Evolutionary conservation across 2,888 invertebrate genomes (phyloP), one percentile per base, ranked within the genome.

Genomic region (Dendrolimus houi): DNA sequence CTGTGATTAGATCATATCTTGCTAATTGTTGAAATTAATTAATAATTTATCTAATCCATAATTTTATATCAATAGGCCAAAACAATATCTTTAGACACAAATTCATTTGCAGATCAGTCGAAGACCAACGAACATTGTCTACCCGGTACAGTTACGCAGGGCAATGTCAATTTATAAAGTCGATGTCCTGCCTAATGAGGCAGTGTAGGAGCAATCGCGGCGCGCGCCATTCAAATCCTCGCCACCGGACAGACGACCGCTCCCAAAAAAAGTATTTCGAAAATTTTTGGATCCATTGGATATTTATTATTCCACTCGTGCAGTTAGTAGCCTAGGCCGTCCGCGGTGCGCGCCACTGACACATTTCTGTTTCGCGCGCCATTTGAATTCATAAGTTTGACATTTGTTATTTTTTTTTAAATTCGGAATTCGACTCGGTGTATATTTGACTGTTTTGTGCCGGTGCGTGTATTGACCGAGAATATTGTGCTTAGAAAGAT

Each of bases 91-190:
- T 47, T 41, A 42, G 17, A 41, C 41, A 54, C 14, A 13, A 42
- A 56, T 53, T 53, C 41, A 42, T 47, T 54, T 54, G 41, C 54
- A 40, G 54, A 40, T 40, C 40, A 54, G 40, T 40, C 41, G n/a
- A 54, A 54, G 29, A 54, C 54, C 40, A 9, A 40, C 47, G 47
- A 47, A 47, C 47, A 47, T 10, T 47, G 47, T 47, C 66, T 73
- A 68, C 62, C 66, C 71, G 65, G 75, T 64, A 88, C 87, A 85
- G 88, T 89, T 87, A 87, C 77, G 72, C 65, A 68, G 82, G 81
- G 79, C 85, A 79, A 85, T 85, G 78, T 83, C 78, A 85, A 87
- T 85, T 83, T 87, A 87, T 86, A 88, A 88, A 89, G 87, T 87
- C 83, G 88, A 85, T 86, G 88, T 88, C 88, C 89, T 88, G 86